A percentile compares a stretch with the other conserved stretches of the same genome.
Conservation (phyloP, 1,140 invertebrate genomes). For the Oscheius sp. region DNA sequence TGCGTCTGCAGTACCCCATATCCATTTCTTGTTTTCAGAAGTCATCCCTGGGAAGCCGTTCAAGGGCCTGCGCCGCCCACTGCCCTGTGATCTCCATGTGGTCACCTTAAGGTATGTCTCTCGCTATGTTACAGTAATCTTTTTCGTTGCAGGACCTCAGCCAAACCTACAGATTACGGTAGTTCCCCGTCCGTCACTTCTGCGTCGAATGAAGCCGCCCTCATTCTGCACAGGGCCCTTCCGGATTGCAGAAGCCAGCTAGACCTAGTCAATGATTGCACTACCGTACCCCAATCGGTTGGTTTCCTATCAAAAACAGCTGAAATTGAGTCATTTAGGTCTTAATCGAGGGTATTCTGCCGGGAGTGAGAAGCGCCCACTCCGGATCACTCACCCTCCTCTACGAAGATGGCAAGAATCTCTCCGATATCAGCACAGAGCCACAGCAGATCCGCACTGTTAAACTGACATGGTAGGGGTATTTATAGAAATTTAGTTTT, state of each 20-base stretch:
- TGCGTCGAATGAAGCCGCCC: conserved; percentile 14
- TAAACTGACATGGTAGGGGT: background rate
- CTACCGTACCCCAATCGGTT: background rate
- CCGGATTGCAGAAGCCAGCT: conserved; percentile 22
- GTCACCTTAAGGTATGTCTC: conserved; percentile 16
- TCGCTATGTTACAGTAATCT: background rate
- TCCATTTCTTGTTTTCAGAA: too few species aligned
- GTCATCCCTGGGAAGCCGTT: background rate
- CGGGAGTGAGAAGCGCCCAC: background rate
- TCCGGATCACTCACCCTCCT: background rate
- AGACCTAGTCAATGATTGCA: background rate
- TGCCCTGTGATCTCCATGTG: conserved; percentile 26
- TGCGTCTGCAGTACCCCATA: too few species aligned
- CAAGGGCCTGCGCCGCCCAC: background rate
- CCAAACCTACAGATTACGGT: conserved; percentile 20
- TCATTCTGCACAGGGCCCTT: conserved; percentile 26
- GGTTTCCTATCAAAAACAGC: background rate
- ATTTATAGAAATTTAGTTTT: too few species aligned
- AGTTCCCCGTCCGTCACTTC: background rate
- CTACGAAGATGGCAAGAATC: background rate
- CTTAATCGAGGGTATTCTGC: background rate
- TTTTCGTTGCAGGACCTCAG: conserved; percentile 18
- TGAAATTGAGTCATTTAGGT: background rate
- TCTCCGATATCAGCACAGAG: background rate
- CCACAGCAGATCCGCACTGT: background rate